Percentiles rank a stretch among this genome's conserved stretches.
These are phyloP conservation scores for Ceratosolen solmsi DNA, from an alignment of 1,140 invertebrate genomes.

Conservation along the genomic window DNA sequence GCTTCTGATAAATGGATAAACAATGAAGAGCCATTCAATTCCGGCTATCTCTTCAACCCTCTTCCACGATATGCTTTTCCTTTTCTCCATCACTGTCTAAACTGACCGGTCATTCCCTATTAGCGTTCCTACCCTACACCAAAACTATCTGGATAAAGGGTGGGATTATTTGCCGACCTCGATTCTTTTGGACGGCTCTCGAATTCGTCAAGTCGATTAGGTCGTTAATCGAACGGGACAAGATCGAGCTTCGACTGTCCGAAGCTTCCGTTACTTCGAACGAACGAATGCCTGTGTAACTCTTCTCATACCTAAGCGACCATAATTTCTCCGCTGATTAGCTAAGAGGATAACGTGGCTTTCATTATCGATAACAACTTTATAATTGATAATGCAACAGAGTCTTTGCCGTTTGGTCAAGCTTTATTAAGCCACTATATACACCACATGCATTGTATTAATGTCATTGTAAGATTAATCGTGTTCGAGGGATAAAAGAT, in stretches of 20 bases:
- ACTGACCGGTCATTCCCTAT: slow-evolving; percentile 51
- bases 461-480: no score
- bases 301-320: neutral
- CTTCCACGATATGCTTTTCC: neutral
- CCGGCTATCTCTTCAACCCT: neutral
- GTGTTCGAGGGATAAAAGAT: no score
- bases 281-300: neutral
- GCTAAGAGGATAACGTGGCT: no score
- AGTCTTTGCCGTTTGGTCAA: no score
- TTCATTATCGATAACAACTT: neutral
- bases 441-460: no score
- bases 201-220: slow-evolving; percentile 57
- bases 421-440: no score
- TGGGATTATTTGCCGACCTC: slow-evolving; percentile 10
- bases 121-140: slow-evolving; percentile 41
- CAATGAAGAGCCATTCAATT: slow-evolving; percentile 49
- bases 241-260: slow-evolving; percentile 16
- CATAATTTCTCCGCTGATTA: neutral
- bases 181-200: slow-evolving; percentile 37
- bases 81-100: neutral
- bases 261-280: neutral
- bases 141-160: neutral
- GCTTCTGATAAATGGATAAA: slow-evolving; percentile 58
- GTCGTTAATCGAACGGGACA: slow-evolving; percentile 56
- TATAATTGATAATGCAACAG: no score